Evolutionary conservation across 1,140 invertebrate species (phyloP).

Genomic region (Phocides pigmalion): DNA sequence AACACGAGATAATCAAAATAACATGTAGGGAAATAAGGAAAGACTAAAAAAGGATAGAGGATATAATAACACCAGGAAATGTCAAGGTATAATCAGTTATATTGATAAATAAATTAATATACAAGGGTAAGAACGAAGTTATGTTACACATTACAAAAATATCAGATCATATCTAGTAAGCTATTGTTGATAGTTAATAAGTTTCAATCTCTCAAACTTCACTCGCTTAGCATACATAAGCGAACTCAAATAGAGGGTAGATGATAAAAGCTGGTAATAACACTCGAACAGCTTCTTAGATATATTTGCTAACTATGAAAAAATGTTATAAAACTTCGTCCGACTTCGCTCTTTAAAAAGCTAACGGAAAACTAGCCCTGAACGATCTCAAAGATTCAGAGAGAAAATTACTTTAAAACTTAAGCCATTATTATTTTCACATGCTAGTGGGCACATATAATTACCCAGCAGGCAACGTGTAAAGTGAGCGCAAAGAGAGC

Average conservation of each 20-base stretch:
- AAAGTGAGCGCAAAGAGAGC: conserved; percentile 31
- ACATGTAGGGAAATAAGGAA: too few relatives aligned
- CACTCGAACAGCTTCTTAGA: conserved; percentile 16
- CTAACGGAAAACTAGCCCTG: conserved; percentile 32
- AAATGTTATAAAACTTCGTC: conserved; percentile 23
- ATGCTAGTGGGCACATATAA: conserved; percentile 33
- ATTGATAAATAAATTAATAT: too few relatives aligned
- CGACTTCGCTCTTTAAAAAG: conserved; percentile 27
- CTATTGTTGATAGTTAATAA: too few relatives aligned
- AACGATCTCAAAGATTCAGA: conserved; percentile 34
- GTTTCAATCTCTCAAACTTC: conserved; percentile 17
- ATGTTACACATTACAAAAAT: too few relatives aligned
- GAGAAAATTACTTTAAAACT: conserved; percentile 35
- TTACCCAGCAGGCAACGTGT: conserved; percentile 22
- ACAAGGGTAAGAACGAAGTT: too few relatives aligned
- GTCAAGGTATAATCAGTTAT: too few relatives aligned
- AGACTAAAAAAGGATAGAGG: too few relatives aligned
- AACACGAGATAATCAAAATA: too few relatives aligned
- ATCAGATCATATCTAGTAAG: too few relatives aligned
- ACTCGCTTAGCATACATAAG: conserved; percentile 2
- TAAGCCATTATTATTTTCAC: conserved; percentile 36
- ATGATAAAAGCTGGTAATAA: conserved; percentile 1
- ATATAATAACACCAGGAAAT: too few relatives aligned
- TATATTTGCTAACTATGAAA: conserved; percentile 23
- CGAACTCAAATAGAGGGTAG: conserved; percentile 4